These are phyloP conservation scores for western clawed frog (Xenopus tropicalis) DNA, from an alignment of 2,113 vertebrate species.

Conservation along the genomic window UCB_Xtro_10.0 CM004451.2:69272501-69273000, in stretches of 20 bases:
- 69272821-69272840: too few relatives aligned
- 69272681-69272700: not conserved
- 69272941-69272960: constrained; percentile 18
- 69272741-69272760: constrained; percentile 1
- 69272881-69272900: constrained; percentile 32
- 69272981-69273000: constrained; percentile 20
- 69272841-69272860: not conserved
- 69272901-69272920: constrained; percentile 18
- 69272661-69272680: not conserved
- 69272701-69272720: not conserved
- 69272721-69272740: not conserved
- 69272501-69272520: too few relatives aligned
- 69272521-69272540: too few relatives aligned
- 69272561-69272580: not conserved
- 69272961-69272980: constrained; percentile 5
- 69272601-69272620: not conserved
- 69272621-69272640: not conserved
- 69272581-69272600: not conserved
- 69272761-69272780: not conserved
- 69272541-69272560: not conserved
- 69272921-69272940: constrained; percentile 22
- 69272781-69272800: constrained; percentile 32
- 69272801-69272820: not conserved
- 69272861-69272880: constrained; percentile 32
- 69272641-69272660: not conserved